phyloP scores from a whole-genome alignment of 2,113 vertebrate species.

The Kryptolebias marmoratus region DNA sequence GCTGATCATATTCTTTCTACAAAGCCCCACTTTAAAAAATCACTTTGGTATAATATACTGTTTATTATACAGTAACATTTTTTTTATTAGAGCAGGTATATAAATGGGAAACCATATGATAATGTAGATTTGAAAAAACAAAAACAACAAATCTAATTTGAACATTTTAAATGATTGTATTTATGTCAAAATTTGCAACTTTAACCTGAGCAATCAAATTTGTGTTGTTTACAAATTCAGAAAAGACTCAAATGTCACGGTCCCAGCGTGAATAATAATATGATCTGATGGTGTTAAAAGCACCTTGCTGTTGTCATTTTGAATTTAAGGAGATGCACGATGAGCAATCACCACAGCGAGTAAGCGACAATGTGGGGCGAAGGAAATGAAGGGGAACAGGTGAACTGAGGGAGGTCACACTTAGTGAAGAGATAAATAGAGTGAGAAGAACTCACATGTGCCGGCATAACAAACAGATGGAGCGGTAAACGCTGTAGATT shows the following conservation, averaged over 20 bases:
- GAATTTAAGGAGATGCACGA: constrained; percentile 34
- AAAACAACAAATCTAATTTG: background rate
- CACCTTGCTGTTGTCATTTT: constrained; percentile 38
- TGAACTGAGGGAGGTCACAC: constrained; percentile 58
- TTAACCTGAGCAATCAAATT: background rate
- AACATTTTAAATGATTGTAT: background rate
- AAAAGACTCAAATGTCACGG: background rate
- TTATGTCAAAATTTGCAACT: background rate
- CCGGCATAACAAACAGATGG: constrained; percentile 54
- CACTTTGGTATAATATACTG: no score
- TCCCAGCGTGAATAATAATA: constrained; percentile 9
- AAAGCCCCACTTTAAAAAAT: no score
- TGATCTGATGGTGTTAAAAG: constrained; percentile 48
- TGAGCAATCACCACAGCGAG: constrained; percentile 31
- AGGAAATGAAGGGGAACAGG: constrained; percentile 49
- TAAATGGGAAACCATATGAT: no score
- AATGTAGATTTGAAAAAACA: no score
- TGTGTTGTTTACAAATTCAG: constrained; percentile 32
- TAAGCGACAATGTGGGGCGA: constrained; percentile 1
- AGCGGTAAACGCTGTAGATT: constrained; percentile 46
- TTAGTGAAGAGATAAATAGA: constrained; percentile 42
- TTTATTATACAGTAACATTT: no score
- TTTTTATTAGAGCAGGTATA: no score
- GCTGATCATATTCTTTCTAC: no score
- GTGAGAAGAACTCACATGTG: constrained; percentile 12